Percentiles rank a stretch among this genome's conserved stretches.
Evolutionary conservation across 2,797 vertebrate genomes (phyloP).

Genomic region (Cichlasoma orientale): DNA sequence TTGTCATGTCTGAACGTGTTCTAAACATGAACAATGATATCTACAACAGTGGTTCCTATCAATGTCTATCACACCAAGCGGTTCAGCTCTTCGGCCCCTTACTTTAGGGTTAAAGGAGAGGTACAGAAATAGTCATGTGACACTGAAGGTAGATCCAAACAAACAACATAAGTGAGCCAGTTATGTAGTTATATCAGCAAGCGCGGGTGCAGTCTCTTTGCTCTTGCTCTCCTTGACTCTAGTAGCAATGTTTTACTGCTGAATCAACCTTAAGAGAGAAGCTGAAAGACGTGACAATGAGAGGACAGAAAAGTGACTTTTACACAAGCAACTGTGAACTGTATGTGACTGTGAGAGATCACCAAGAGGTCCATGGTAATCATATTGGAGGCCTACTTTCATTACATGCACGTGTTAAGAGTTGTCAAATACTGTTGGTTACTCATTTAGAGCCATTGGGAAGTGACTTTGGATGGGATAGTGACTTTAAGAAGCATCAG

Average conservation of each 20-base stretch:
- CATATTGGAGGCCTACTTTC: slow-evolving; percentile 44
- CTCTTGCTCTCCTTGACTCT: slow-evolving; percentile 65
- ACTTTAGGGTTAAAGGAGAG: slow-evolving; percentile 50
- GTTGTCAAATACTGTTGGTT: slow-evolving; percentile 12
- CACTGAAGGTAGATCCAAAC: slow-evolving; percentile 65
- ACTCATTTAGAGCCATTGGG: slow-evolving; percentile 19
- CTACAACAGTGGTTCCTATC: slow-evolving; percentile 80
- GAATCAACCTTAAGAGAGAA: slow-evolving; percentile 50
- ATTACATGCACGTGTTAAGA: slow-evolving; percentile 64
- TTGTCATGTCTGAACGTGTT: slow-evolving; percentile 73
- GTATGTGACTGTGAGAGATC: slow-evolving; percentile 52
- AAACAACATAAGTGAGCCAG: slow-evolving; percentile 62
- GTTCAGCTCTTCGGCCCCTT: slow-evolving; percentile 64
- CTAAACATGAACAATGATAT: slow-evolving; percentile 81
- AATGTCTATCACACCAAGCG: slow-evolving; percentile 73
- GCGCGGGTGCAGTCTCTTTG: slow-evolving; percentile 56
- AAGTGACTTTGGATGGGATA: slow-evolving; percentile 36
- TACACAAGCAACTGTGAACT: slow-evolving; percentile 60
- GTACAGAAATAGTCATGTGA: slow-evolving; percentile 61
- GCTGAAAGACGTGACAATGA: slow-evolving; percentile 48
- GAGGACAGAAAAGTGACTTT: slow-evolving; percentile 52
- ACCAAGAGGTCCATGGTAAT: slow-evolving; percentile 42
- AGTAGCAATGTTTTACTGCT: slow-evolving; percentile 49
- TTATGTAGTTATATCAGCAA: slow-evolving; percentile 44
- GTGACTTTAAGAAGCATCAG: slow-evolving; percentile 43